Conservation (phyloP, 2,797 vertebrate species). For the Ptychadena robeensis region DNA sequence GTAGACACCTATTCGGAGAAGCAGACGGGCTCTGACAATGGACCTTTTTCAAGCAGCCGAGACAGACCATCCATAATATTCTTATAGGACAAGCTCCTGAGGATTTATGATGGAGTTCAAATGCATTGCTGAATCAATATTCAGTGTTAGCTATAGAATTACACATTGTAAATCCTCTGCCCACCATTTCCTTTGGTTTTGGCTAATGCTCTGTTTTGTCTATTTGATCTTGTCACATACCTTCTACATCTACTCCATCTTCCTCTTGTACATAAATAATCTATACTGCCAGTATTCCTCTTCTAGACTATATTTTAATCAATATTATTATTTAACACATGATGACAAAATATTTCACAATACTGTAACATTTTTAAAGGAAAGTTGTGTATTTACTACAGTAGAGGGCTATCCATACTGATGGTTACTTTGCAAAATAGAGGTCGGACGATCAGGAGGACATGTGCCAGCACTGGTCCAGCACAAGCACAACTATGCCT, state of each 20-base stretch:
- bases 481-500: too few relatives aligned
- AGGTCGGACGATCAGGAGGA: too few relatives aligned
- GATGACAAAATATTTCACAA: neutral
- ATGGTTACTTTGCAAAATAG: too few relatives aligned
- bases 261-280: neutral
- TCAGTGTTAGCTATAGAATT: slow-evolving; percentile 9
- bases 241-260: too few relatives aligned
- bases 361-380: neutral
- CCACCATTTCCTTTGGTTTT: slow-evolving; percentile 21
- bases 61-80: neutral
- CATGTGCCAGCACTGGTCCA: too few relatives aligned
- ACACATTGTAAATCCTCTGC: slow-evolving; percentile 3
- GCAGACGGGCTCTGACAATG: neutral
- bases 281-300: neutral
- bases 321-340: neutral
- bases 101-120: slow-evolving; percentile 28
- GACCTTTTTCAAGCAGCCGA: neutral
- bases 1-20: slow-evolving; percentile 28
- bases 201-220: slow-evolving; percentile 10
- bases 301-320: neutral
- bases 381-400: neutral
- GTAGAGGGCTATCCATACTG: too few relatives aligned
- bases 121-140: slow-evolving; percentile 13
- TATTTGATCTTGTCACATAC: neutral
- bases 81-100: slow-evolving; percentile 1